Percentiles rank a stretch among this genome's conserved stretches.
Conservation (phyloP, 2,113 vertebrate genomes). For the Cygnus buccinator region DNA sequence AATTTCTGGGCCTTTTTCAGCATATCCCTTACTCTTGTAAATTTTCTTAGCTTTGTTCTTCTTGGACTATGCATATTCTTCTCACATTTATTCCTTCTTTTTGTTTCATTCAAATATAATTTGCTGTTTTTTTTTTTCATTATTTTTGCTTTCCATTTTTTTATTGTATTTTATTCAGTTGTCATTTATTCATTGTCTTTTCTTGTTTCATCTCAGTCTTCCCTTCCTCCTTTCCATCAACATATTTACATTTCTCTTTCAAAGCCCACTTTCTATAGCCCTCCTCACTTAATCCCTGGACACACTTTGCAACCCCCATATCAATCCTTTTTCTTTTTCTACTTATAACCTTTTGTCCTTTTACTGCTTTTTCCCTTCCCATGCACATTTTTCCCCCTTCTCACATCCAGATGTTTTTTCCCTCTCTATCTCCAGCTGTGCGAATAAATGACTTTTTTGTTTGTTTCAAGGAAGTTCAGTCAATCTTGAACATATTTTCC, state of each 20-base stretch:
- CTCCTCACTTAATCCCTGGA: slow-evolving; percentile 28
- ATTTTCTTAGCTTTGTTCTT: background rate
- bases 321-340: slow-evolving; percentile 25
- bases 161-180: background rate
- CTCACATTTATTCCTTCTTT: background rate
- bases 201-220: background rate
- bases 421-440: slow-evolving; percentile 55
- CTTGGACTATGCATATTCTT: background rate
- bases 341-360: slow-evolving; percentile 60
- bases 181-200: background rate
- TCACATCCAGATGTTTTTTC: slow-evolving; percentile 61
- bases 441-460: slow-evolving; percentile 58
- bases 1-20: background rate
- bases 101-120: background rate
- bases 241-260: slow-evolving; percentile 42
- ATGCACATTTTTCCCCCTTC: slow-evolving; percentile 28
- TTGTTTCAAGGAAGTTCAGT: slow-evolving; percentile 42
- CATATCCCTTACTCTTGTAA: background rate
- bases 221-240: background rate
- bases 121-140: background rate
- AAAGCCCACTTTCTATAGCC: slow-evolving; percentile 17
- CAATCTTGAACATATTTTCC: slow-evolving; percentile 22
- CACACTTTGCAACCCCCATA: slow-evolving; percentile 1
- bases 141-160: background rate
- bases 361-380: background rate